phyloP scores from a whole-genome alignment of 2,888 invertebrate genomes.

The Linnaemya tessellans region DNA sequence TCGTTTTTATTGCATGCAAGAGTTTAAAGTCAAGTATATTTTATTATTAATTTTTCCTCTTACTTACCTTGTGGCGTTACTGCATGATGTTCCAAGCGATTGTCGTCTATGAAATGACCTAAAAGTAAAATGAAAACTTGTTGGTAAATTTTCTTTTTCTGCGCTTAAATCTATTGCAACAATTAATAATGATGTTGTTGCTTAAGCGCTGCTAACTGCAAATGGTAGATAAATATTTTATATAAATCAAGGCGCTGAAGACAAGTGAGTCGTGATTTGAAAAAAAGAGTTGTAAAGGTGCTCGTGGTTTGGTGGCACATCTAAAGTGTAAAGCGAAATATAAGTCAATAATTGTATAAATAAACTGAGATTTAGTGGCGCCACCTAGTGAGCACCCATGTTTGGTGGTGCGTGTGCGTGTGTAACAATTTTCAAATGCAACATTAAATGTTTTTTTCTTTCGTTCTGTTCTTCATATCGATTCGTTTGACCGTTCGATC shows the following conservation, averaged over 20 bases:
- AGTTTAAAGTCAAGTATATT: conserved; percentile 57
- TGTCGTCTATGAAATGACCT: conserved; percentile 84
- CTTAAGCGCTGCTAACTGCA: neutral
- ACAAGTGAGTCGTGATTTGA: neutral
- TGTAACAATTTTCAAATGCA: conserved; percentile 48
- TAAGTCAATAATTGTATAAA: conserved; percentile 7
- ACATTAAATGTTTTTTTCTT: conserved; percentile 2
- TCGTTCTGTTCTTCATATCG: neutral
- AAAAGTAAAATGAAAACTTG: conserved; percentile 57
- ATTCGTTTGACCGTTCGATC: neutral
- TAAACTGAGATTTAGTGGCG: conserved; percentile 46
- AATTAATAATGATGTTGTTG: conserved; percentile 64
- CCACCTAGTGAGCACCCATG: conserved; percentile 71
- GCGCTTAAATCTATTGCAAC: neutral
- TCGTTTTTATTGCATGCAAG: conserved; percentile 23
- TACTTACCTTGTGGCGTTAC: conserved; percentile 80
- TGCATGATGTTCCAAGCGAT: conserved; percentile 83
- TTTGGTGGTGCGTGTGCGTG: conserved; percentile 53
- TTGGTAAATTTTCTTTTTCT: conserved; percentile 13
- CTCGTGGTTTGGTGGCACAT: neutral
- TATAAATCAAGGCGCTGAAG: conserved; percentile 38
- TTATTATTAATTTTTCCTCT: neutral
- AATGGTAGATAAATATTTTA: conserved; percentile 9
- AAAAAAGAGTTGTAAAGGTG: conserved; percentile 6
- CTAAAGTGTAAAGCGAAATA: conserved; percentile 43